Evolutionary conservation across 2,797 vertebrate species (phyloP), one percentile per base, ranked within the genome.

Genomic region (Syncerus caffer): DNA sequence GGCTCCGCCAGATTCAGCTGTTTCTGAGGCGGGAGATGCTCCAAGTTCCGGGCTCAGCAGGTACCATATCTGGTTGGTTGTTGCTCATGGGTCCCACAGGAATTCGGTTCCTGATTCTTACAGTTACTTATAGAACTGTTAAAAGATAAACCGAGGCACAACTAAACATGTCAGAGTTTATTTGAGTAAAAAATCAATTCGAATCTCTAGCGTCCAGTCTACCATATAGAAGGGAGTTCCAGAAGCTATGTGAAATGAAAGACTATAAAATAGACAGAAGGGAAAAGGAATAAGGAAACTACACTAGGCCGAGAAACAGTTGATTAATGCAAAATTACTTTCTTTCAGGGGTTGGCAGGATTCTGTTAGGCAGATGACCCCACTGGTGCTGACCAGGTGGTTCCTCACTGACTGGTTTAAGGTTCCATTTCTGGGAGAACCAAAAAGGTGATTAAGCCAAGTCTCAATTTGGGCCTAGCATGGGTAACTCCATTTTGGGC

Each of bases 391-490:
- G 83, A 86, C 13, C 38, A 55, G 12, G 34, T 55, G 8, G 76
- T 55, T 79, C 29, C 47, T 57, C 55, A 83, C 27, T 78, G 31
- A 87, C 53, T 88, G 45, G 29, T 23, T 76, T 88, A 88, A 76
- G 47, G 42, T 82, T 60, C n/a, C 29, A 34, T 82, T 88, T 88
- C 60, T 84, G 45, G 55, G 31, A 64, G 64, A 84, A 3, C 29
- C 1, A 3, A 29, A 90, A 60, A 8, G 57, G 9, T 29, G 45
- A 84, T 4, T 74, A 85, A 60, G 17, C 76, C 90, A 78, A 45
- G 10, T 84, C 90, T 96, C 14, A 17, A 23, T 93, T 84, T 74
- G 85, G 64, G 31, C 31, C 62, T 93, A 84, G 79, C 17, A 25
- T 64, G 87, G 25, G 3, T 13, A 21, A 76, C 7, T 42, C 7